Evolutionary conservation across 2,113 vertebrate genomes (phyloP).

Genomic region (Upupa epops): DNA sequence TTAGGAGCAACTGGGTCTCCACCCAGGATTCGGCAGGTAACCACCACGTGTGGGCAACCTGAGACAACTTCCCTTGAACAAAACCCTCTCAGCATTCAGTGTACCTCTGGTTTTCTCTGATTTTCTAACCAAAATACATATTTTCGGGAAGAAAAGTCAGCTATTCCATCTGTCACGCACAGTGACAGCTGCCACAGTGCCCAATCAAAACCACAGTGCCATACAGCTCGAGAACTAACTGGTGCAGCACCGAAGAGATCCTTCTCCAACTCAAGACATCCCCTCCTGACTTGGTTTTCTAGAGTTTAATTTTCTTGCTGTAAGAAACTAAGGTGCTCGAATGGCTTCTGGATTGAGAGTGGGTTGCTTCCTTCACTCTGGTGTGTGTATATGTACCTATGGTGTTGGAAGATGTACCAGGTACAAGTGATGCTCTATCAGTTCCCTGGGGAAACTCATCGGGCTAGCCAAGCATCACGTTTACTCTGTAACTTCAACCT

Average conservation of each 20-base stretch:
- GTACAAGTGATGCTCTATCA: not conserved
- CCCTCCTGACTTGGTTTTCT: not conserved
- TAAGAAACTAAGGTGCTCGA: not conserved
- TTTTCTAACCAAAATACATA: not conserved
- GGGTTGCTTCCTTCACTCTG: not conserved
- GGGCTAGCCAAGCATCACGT: not conserved
- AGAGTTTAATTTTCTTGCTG: not conserved
- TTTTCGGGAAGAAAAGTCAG: not conserved
- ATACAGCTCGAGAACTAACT: not conserved
- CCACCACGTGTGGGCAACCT: not conserved
- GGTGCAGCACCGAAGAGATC: not conserved
- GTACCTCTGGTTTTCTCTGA: not conserved
- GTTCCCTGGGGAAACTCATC: not conserved
- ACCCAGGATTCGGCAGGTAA: not conserved
- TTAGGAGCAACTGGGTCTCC: not conserved
- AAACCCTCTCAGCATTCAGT: not conserved
- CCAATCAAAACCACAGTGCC: not conserved
- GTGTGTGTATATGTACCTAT: fast-evolving
- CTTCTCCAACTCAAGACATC: not conserved
- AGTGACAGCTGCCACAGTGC: not conserved
- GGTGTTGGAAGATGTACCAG: not conserved
- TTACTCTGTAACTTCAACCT: not conserved
- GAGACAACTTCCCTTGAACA: not conserved
- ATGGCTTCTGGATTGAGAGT: not conserved
- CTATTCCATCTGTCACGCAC: too few species aligned